Conservation (phyloP, 1,140 invertebrate genomes). For the Pseudobourletiella spinata region DNA sequence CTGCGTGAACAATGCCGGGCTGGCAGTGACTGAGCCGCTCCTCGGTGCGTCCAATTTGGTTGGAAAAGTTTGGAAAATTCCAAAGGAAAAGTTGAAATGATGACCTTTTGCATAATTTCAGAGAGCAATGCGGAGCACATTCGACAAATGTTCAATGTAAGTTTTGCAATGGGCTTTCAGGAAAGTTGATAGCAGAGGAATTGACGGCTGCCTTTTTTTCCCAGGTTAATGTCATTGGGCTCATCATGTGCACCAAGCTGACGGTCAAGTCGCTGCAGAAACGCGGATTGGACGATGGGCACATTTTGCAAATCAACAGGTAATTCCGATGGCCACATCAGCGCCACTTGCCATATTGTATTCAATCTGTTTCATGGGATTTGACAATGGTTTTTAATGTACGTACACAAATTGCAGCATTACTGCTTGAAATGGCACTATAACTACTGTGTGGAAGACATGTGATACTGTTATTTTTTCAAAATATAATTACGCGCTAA, state of each 20-base stretch:
- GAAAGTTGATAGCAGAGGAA: too few species aligned
- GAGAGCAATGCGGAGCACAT: conserved; percentile 12
- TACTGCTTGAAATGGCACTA: neutral
- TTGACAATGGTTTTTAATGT: too few species aligned
- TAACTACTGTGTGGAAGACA: neutral
- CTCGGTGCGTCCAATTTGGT: neutral
- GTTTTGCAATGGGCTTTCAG: too few species aligned
- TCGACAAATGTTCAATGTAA: conserved; percentile 43
- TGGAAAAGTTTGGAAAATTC: neutral
- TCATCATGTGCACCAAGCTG: conserved; percentile 55
- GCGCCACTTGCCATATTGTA: too few species aligned
- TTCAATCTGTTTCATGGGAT: neutral
- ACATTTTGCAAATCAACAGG: conserved; percentile 53
- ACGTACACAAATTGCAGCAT: neutral
- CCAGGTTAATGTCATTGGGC: conserved; percentile 57
- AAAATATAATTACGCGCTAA: too few species aligned
- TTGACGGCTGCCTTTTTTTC: too few species aligned
- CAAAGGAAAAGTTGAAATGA: neutral
- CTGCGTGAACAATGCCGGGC: conserved; percentile 64
- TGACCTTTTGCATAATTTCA: too few species aligned
- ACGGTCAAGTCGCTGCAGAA: conserved; percentile 57
- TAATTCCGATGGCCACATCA: neutral
- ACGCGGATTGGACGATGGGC: conserved; percentile 51
- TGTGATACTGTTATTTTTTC: too few species aligned
- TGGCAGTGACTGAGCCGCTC: conserved; percentile 30